Conservation (phyloP, 2,888 invertebrate species). For the Athalia cordata region DNA sequence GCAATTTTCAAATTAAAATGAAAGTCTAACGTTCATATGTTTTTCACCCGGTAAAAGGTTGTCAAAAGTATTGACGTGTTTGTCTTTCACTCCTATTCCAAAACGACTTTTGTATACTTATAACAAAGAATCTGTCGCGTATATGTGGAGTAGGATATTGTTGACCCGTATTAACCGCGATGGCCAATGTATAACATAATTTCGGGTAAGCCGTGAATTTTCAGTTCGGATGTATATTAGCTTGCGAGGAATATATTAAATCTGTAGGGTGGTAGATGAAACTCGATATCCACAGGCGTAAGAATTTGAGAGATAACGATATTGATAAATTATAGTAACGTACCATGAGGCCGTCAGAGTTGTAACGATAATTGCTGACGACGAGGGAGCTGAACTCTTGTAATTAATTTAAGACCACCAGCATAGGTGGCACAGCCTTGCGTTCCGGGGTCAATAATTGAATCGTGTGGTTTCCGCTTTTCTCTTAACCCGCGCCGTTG, state of each 20-base stretch:
- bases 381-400: slow-evolving; percentile 46
- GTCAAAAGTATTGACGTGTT: too few species aligned
- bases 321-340: slow-evolving; percentile 21
- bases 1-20: too few species aligned
- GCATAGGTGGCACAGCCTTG: slow-evolving; percentile 10
- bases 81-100: too few species aligned
- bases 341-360: slow-evolving; percentile 21
- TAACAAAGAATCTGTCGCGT: slow-evolving; percentile 4
- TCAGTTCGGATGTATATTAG: slow-evolving; percentile 14
- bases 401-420: slow-evolving; percentile 42
- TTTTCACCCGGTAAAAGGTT: neutral
- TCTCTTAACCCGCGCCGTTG: slow-evolving; percentile 21
- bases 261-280: neutral
- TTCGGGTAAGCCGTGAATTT: slow-evolving; percentile 31
- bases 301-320: slow-evolving; percentile 11
- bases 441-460: slow-evolving; percentile 43
- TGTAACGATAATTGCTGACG: slow-evolving; percentile 45
- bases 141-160: neutral
- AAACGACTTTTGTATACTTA: too few species aligned
- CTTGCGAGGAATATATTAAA: neutral
- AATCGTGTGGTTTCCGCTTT: slow-evolving; percentile 43
- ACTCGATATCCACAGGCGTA: neutral
- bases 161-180: slow-evolving; percentile 29
- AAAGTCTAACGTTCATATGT: too few species aligned
- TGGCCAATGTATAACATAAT: slow-evolving; percentile 26